Percentiles rank a stretch among this genome's conserved stretches.
phyloP scores from a whole-genome alignment of 2,113 vertebrate genomes.

The Lampris megalopsis region DNA sequence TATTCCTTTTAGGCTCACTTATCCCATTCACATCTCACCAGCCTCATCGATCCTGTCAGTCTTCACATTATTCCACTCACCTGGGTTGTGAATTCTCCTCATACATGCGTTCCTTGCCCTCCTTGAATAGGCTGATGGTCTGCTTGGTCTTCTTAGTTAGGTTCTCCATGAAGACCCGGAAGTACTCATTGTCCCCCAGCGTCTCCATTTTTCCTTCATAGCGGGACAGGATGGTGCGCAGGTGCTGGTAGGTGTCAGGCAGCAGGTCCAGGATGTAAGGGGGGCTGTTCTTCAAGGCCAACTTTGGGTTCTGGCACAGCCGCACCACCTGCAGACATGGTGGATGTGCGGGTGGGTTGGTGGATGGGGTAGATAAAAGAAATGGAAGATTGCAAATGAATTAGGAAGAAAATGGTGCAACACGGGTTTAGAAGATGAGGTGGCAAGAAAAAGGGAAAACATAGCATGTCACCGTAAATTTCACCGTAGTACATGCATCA shows the following conservation, averaged over 20 bases:
- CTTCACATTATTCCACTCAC: constrained; percentile 61
- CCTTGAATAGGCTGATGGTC: constrained; percentile 98
- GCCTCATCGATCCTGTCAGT: neutral
- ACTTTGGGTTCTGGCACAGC: constrained; percentile 96
- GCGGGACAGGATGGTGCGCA: constrained; percentile 93
- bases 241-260: constrained; percentile 98
- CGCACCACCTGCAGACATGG: constrained; percentile 90
- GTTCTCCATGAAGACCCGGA: constrained; percentile 99
- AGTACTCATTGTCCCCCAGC: constrained; percentile 97
- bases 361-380: neutral
- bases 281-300: constrained; percentile 98
- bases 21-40: neutral
- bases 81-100: constrained; percentile 99
- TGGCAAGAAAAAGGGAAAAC: neutral
- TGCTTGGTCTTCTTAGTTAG: constrained; percentile 98
- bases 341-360: constrained; percentile 34
- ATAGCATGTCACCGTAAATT: constrained; percentile 1
- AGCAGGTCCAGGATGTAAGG: constrained; percentile 98
- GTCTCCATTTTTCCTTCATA: constrained; percentile 99
- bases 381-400: constrained; percentile 5
- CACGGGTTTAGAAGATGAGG: neutral
- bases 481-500: constrained; percentile 1
- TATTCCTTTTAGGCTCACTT: neutral
- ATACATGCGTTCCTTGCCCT: constrained; percentile 98
- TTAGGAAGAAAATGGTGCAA: neutral